Percentiles rank a stretch among this genome's conserved stretches.
phyloP scores from a whole-genome alignment of 2,888 invertebrate genomes.

The Rotaria socialis region DNA sequence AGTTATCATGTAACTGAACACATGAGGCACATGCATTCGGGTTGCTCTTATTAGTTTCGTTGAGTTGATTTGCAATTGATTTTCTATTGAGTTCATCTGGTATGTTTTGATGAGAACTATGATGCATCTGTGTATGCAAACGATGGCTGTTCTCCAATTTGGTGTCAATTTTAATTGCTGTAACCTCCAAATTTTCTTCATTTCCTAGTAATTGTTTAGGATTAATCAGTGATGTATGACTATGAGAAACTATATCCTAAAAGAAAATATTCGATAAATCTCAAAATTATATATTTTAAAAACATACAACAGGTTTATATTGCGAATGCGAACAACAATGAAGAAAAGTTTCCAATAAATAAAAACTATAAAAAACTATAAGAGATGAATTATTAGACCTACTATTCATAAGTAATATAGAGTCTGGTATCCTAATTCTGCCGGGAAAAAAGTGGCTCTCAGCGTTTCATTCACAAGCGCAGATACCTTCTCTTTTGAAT shows the following conservation, averaged over 20 bases:
- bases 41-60: no score
- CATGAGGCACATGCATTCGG: not conserved
- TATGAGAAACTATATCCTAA: not conserved
- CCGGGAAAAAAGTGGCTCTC: no score
- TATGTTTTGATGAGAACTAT: not conserved
- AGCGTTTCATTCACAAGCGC: no score
- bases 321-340: not conserved
- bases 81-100: not conserved
- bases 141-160: not conserved
- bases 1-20: not conserved
- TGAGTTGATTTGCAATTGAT: not conserved
- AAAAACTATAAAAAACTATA: not conserved
- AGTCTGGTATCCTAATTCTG: no score
- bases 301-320: not conserved
- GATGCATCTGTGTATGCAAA: not conserved
- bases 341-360: conserved; percentile 8
- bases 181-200: not conserved
- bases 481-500: no score
- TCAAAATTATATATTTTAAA: no score
- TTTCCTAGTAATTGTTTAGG: not conserved
- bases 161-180: not conserved
- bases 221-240: not conserved
- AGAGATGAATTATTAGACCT: not conserved
- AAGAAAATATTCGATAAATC: not conserved
- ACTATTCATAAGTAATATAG: no score